Evolutionary conservation across 2,888 invertebrate species (phyloP).

Genomic region (Mesoligia furuncula): DNA sequence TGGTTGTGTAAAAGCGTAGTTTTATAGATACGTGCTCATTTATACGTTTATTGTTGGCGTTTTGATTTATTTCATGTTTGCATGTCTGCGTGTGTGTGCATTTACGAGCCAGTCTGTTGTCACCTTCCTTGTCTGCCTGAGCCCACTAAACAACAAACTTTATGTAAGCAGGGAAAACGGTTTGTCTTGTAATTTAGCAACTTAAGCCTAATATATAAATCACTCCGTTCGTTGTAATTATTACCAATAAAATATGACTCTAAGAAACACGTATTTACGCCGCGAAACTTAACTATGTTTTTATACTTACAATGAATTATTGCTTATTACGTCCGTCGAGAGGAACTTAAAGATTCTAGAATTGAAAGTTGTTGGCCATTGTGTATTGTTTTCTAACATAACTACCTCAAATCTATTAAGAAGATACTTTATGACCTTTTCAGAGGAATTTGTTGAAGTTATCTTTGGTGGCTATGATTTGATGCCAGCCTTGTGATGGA

Average conservation of each 20-base stretch:
- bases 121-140: constrained; percentile 70
- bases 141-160: constrained; percentile 74
- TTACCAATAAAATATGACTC: constrained; percentile 56
- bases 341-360: constrained; percentile 47
- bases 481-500: constrained; percentile 66
- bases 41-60: constrained; percentile 41
- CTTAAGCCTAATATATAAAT: constrained; percentile 67
- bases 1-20: constrained; percentile 9
- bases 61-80: constrained; percentile 70
- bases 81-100: constrained; percentile 69
- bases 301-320: constrained; percentile 37
- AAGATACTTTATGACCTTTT: constrained; percentile 38
- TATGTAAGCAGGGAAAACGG: constrained; percentile 66
- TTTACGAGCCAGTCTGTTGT: constrained; percentile 80
- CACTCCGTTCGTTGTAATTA: constrained; percentile 59
- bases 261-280: constrained; percentile 65
- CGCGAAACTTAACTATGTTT: constrained; percentile 50
- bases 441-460: constrained; percentile 31
- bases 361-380: constrained; percentile 47
- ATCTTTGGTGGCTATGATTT: constrained; percentile 28
- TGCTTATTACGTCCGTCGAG: constrained; percentile 51
- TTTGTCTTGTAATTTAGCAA: constrained; percentile 70
- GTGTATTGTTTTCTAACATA: constrained; percentile 41
- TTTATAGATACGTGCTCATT: constrained; percentile 15
- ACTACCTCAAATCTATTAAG: constrained; percentile 10